Percentiles rank a stretch among this genome's conserved stretches.
phyloP scores from a whole-genome alignment of 2,113 vertebrate species.

The Dasyprocta punctata region DNA sequence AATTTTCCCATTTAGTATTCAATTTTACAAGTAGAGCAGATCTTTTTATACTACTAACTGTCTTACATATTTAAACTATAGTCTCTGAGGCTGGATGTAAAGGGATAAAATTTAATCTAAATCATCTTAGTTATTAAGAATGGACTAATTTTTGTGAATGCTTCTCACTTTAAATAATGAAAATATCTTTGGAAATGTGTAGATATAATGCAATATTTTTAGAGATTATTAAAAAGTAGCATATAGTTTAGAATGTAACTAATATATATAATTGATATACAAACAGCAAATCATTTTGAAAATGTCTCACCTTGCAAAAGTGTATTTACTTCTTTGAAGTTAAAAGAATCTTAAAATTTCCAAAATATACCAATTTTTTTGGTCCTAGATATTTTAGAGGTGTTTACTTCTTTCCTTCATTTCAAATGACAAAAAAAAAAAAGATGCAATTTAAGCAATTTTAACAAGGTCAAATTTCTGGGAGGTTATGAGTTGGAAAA shows the following conservation, averaged over 20 bases:
- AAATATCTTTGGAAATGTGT: background rate
- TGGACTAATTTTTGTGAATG: background rate
- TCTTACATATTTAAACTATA: constrained; percentile 20
- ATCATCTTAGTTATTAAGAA: background rate
- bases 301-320: background rate
- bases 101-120: background rate
- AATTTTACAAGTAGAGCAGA: background rate
- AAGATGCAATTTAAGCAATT: background rate
- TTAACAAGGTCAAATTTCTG: background rate
- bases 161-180: background rate
- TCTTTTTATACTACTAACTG: constrained; percentile 20
- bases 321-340: background rate
- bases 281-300: background rate
- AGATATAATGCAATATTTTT: background rate
- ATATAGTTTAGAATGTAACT: background rate
- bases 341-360: background rate
- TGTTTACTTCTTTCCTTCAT: background rate
- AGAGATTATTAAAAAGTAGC: background rate
- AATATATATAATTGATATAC: background rate
- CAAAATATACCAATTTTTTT: background rate
- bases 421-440: background rate
- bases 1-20: constrained; percentile 51
- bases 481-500: background rate
- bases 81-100: background rate
- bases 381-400: background rate